These are phyloP conservation scores for Mimumesa dahlbomi DNA, from an alignment of 2,888 invertebrate species.

Conservation along the genomic window DNA sequence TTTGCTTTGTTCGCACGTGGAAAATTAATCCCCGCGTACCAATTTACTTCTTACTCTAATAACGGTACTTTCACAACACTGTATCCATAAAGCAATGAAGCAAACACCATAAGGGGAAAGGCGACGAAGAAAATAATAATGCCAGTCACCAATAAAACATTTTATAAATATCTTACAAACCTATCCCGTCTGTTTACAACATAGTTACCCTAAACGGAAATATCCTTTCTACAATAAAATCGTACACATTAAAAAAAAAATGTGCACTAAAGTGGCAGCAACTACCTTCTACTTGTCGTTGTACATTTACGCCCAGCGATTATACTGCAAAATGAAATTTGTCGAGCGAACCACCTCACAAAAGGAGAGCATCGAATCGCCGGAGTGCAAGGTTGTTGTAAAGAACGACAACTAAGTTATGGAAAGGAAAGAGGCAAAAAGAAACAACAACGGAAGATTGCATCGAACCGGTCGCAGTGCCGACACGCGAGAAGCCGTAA, in stretches of 20 bases:
- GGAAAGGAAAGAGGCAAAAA: conserved; percentile 13
- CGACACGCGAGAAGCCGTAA: conserved; percentile 56
- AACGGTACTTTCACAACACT: too few species aligned
- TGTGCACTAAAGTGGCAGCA: background rate
- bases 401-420: conserved; percentile 4
- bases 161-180: background rate
- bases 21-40: background rate
- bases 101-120: too few species aligned
- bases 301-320: conserved; percentile 1
- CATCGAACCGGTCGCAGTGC: conserved; percentile 46
- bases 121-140: too few species aligned
- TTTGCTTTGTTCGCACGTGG: background rate
- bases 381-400: background rate
- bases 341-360: background rate
- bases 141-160: background rate
- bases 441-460: too few species aligned
- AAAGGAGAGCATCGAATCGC: background rate
- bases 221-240: conserved; percentile 22
- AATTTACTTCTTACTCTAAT: background rate
- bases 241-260: conserved; percentile 3
- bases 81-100: too few species aligned
- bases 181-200: conserved; percentile 18
- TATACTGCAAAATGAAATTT: conserved; percentile 4
- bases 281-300: too few species aligned
- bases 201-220: conserved; percentile 28